phyloP scores from a whole-genome alignment of 2,113 vertebrate genomes.

The Bolborhynchus lineola region DNA sequence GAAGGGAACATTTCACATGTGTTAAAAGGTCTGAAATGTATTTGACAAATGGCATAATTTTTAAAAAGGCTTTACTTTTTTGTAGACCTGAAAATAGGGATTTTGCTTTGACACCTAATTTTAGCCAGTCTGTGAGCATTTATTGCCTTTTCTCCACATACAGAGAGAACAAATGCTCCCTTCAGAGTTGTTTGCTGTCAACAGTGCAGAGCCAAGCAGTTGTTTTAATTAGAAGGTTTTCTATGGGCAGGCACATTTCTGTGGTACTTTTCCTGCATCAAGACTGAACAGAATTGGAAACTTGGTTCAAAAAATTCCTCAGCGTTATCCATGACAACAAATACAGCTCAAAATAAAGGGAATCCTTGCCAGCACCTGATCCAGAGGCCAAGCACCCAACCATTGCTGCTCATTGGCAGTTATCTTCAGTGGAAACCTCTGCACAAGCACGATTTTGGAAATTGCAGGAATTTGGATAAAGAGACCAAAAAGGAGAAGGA shows the following conservation, averaged over 20 bases:
- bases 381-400: background rate
- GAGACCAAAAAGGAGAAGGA: background rate
- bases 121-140: background rate
- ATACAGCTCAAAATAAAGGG: background rate
- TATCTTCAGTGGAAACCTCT: background rate
- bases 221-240: constrained; percentile 45
- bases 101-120: constrained; percentile 1
- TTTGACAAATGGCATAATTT: background rate
- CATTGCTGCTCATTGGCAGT: background rate
- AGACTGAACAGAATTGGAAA: background rate
- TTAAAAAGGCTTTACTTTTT: background rate
- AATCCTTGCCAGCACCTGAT: background rate
- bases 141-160: background rate
- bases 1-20: background rate
- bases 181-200: constrained; percentile 40
- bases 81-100: background rate
- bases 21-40: background rate
- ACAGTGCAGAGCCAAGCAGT: background rate
- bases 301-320: background rate
- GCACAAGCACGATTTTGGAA: background rate
- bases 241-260: background rate
- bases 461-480: background rate
- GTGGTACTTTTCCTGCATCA: background rate
- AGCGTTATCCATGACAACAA: background rate
- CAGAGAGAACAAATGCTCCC: constrained; percentile 40